Evolutionary conservation across 2,888 invertebrate genomes (phyloP), one percentile per base, ranked within the genome.

Genomic region (Troides aeacus): DNA sequence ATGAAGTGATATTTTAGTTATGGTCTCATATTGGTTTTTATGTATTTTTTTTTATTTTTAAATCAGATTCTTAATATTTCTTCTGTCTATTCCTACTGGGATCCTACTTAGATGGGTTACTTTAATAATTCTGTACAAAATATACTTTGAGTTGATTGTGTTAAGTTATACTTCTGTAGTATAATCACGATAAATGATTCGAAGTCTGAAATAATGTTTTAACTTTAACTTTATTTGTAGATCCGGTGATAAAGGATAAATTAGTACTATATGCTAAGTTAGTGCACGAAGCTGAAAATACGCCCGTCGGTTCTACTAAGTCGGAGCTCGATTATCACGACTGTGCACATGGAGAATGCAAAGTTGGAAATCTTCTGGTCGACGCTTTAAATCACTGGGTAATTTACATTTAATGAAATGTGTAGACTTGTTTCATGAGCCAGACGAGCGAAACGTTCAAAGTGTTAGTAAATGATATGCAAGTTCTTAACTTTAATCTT

Each of bases 331-430:
- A 90, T 4, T 93, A 90, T 61, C 80, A 83, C 3, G 86, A 91
- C 39, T 96, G 96, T 74, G 86, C 93, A n/a, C 84, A 78, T 0
- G 86, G 85, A 0, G 97, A 97, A 82, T 97, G 96, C 75, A 94
- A 94, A 72, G 79, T 96, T 64, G 97, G 96, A 39, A 94, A 95
- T 80, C 86, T 95, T 58, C 85, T 96, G 58, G 92, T 94, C 0
- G 96, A 96, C 74, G 94, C 95, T 0, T 93, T 95, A 84, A 89
- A 94, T 5, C 89, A 94, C 74, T 81, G 89, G 71, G 95, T 95
- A 84, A 84, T 93, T 64, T n/a, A 59, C 57, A 36, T 36, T 39
- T 62, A 18, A n/a, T 12, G 4, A 59, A 66, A 66, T 66, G 59
- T 66, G 17, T 17, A 23, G 57, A 23, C 23, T 58, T 39, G 21